Evolutionary conservation across 2,888 invertebrate species (phyloP), one percentile per base, ranked within the genome.

Genomic region (Stenchaetothrips biformis): DNA sequence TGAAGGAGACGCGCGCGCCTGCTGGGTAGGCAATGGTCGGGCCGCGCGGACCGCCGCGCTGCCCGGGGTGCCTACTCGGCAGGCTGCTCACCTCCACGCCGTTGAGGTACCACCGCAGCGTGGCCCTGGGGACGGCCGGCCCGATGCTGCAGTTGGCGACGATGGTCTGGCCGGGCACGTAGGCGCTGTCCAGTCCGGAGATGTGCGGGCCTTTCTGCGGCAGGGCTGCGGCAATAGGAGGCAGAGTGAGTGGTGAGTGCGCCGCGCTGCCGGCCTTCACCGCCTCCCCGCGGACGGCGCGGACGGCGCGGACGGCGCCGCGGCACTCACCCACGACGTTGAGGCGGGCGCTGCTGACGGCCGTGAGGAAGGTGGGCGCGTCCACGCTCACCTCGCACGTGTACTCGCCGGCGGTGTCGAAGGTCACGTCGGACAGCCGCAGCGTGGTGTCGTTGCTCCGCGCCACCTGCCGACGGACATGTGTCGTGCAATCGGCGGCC

Each of bases 81-180:
- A 37, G 37, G 67, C 67, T 8, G n/a, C 67, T 25, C 25, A 74
- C 67, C 67, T 74, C 67, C 67, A 21, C 7, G 2, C 67, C 67
- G 67, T 74, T 74, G 67, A 74, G 67, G 67, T 25, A 74, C 67
- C 67, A 74, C 9, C 67, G 67, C 67, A 74, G 67, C 21, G 9
- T 25, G 25, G 67, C 67, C 21, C 67, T n/a, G 25, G 67, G 67
- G 21, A 7, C 11, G 8, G 67, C 21, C 21, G 21, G 7, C 21
- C 67, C 67, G 21, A 74, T 25, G 67, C 21, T 74, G 67, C 67
- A 74, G 67, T 74, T 74, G 67, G 67, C 67, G 67, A 11, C 67
- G 67, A 74, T 74, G 67, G 25, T 74, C 67, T 74, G 67, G 21
- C 67, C 67, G 21, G 25, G 21, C 9, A 74, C 67, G 67, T 74